A percentile compares a stretch with the other conserved stretches of the same genome.
Evolutionary conservation across 2,888 invertebrate species (phyloP).

Genomic region (Oxytorus armatus): DNA sequence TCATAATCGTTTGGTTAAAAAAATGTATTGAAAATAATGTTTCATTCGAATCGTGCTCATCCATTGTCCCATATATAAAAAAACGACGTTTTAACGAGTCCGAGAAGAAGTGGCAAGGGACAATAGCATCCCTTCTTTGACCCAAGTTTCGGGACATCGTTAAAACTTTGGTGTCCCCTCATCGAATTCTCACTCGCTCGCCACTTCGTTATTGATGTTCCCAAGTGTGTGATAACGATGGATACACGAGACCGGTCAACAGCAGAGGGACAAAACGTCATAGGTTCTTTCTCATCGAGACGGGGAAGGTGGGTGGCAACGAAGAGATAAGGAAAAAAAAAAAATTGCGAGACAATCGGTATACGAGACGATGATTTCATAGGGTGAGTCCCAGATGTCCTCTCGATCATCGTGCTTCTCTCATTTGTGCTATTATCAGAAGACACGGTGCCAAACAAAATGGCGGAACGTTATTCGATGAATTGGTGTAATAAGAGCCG

Average conservation of each 20-base stretch:
- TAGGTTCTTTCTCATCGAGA: conserved; percentile 21
- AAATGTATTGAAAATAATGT: too few species aligned
- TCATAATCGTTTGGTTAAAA: too few species aligned
- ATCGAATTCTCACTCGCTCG: background rate
- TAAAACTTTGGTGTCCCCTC: conserved; percentile 1
- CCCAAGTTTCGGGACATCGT: conserved; percentile 39
- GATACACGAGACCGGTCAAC: conserved; percentile 20
- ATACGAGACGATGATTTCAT: conserved; percentile 11
- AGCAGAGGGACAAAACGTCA: conserved; percentile 12
- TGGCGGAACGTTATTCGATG: background rate
- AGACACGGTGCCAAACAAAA: background rate
- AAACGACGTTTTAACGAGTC: conserved; percentile 40
- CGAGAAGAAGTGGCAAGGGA: too few species aligned
- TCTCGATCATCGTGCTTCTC: background rate
- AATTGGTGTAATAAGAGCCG: background rate
- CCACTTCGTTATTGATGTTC: conserved; percentile 34
- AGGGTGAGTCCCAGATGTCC: conserved; percentile 15
- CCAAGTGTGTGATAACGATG: conserved; percentile 49
- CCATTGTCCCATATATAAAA: background rate
- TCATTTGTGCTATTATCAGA: conserved; percentile 1
- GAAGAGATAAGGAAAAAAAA: background rate
- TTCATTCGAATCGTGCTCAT: too few species aligned
- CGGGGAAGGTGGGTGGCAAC: too few species aligned
- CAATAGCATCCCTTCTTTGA: conserved; percentile 25
- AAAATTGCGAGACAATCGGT: conserved; percentile 21